phyloP scores from a whole-genome alignment of 2,797 vertebrate genomes.

The Amblyraja radiata region DNA sequence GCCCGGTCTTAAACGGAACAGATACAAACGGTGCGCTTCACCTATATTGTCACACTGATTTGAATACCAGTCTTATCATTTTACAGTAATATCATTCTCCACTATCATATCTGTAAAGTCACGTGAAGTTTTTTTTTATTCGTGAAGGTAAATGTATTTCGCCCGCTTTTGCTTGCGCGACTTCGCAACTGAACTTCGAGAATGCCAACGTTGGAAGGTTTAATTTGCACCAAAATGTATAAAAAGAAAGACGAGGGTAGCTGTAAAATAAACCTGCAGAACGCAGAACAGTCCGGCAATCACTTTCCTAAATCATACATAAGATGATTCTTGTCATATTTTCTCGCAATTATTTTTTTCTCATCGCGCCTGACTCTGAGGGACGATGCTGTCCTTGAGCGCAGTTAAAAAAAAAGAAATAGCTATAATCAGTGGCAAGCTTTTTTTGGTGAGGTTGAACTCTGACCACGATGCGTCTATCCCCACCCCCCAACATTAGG shows the following conservation, averaged over 20 bases:
- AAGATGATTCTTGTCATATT: background rate
- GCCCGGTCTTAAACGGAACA: conserved; percentile 48
- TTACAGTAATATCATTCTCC: background rate
- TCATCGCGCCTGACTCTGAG: background rate
- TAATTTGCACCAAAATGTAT: background rate
- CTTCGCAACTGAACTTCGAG: background rate
- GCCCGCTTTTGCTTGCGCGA: background rate
- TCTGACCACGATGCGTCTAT: conserved; percentile 2
- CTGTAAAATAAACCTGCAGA: background rate
- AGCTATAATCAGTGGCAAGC: background rate
- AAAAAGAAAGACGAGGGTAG: background rate
- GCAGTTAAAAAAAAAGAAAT: too few relatives aligned
- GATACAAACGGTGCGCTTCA: background rate
- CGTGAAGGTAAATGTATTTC: background rate
- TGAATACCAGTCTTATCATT: too few relatives aligned
- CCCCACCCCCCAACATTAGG: background rate
- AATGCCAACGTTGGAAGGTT: background rate
- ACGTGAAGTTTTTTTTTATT: conserved; percentile 40
- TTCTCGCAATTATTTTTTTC: background rate
- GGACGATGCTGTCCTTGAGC: background rate
- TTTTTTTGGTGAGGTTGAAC: background rate
- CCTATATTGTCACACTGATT: background rate
- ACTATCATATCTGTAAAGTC: conserved; percentile 49
- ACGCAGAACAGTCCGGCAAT: conserved; percentile 12
- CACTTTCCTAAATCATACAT: background rate